Evolutionary conservation across 2,888 invertebrate genomes (phyloP), one percentile per base, ranked within the genome.

Genomic region (Hyles lineata): DNA sequence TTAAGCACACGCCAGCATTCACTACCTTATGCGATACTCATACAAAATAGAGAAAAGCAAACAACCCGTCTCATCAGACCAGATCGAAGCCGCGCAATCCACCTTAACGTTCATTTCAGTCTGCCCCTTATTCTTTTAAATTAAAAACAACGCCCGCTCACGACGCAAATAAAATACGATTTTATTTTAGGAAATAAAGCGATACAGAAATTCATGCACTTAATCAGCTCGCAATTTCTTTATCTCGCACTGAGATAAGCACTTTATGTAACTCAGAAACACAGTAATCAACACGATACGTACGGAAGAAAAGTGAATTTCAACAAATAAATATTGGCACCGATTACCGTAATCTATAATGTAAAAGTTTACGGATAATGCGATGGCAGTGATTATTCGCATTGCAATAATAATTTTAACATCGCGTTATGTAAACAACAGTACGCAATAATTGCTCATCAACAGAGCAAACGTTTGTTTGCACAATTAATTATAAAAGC

Each of bases 401-500:
- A 21, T 55, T 6, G 29, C 19, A 50, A 61, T 61, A 71, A 29
- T 25, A 50, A 71, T 61, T 35, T 60, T 35, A 35, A 70, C 73
- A 74, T 71, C 70, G 55, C 72, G 67, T 67, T 67, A 67, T 67
- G 50, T 67, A 67, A 67, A 23, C 61, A 60, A 50, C 60, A 62
- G 52, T 25, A 61, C 52, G 29, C 29, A 74, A 75, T 76, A 72
- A 79, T 80, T 76, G 75, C 71, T 62, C 67, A 67, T 77, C 78
- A 77, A 77, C 69, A 70, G 23, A 71, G 63, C 58, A 59, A 67
- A 71, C 52, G 60, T 69, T 59, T 60, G 60, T 71, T 74, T 71
- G 69, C 67, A 69, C 63, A 71, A 71, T 67, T 67, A 71, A 50
- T 69, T 71, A 69, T 71, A 71, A 74, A 74, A 76, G 74, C 75